Percentiles rank a stretch among this genome's conserved stretches.
These are phyloP conservation scores for Cebidichthys violaceus DNA, from an alignment of 2,113 vertebrate genomes.

Conservation along the genomic window DNA sequence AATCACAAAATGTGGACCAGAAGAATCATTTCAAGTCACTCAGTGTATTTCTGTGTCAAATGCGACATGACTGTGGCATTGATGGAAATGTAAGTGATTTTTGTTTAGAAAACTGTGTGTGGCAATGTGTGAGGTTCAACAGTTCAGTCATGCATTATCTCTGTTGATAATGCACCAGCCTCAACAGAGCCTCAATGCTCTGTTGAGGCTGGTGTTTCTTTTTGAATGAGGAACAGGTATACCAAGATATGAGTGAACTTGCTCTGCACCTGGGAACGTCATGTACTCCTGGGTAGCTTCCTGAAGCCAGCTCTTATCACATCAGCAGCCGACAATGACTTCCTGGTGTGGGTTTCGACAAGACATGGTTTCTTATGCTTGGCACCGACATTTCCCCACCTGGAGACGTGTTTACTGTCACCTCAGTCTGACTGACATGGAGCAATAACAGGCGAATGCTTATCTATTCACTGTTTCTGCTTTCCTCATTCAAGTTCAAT, in stretches of 20 bases:
- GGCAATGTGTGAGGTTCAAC: conserved; percentile 56
- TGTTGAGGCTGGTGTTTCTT: conserved; percentile 28
- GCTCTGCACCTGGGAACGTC: conserved; percentile 61
- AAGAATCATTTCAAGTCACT: neutral
- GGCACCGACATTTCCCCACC: conserved; percentile 53
- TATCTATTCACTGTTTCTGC: conserved; percentile 38
- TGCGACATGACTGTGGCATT: neutral
- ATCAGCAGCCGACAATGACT: conserved; percentile 51
- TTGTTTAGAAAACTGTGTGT: conserved; percentile 11
- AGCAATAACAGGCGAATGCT: conserved; percentile 52
- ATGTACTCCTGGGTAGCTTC: conserved; percentile 49
- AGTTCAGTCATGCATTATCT: conserved; percentile 69
- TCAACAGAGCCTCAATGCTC: too few relatives aligned
- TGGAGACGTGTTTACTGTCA: conserved; percentile 56
- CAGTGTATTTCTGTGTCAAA: neutral
- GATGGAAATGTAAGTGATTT: neutral
- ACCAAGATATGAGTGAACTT: conserved; percentile 63
- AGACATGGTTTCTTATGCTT: conserved; percentile 69
- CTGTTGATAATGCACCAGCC: too few relatives aligned
- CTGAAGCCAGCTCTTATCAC: conserved; percentile 67
- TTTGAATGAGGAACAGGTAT: conserved; percentile 63
- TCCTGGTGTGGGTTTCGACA: conserved; percentile 77
- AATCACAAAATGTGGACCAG: neutral
- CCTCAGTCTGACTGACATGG: conserved; percentile 48
- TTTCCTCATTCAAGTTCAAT: neutral